phyloP scores from a whole-genome alignment of 2,113 vertebrate species.

The Apus apus region DNA sequence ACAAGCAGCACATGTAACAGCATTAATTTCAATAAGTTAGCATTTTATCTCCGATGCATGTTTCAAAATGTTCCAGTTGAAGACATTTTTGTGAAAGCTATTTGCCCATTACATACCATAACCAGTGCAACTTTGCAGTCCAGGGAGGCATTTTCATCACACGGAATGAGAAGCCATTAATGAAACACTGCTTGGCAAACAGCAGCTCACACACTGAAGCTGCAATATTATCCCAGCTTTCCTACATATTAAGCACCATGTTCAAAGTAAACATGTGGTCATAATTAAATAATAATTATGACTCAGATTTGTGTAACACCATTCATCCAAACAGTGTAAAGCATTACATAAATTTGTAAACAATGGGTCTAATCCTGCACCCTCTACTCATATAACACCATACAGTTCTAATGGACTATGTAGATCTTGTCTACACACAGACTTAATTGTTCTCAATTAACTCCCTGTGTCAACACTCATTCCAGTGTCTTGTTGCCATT shows the following conservation, averaged over 20 bases:
- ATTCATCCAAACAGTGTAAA: conserved; percentile 43
- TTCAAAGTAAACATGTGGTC: conserved; percentile 62
- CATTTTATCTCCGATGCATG: background rate
- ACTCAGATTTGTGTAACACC: conserved; percentile 44
- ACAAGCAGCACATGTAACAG: conserved; percentile 17
- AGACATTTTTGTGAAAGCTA: background rate
- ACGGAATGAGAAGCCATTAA: conserved; percentile 23
- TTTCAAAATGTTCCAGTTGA: conserved; percentile 32
- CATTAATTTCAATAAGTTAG: conserved; percentile 28
- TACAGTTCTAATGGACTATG: conserved; percentile 22
- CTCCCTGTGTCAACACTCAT: conserved; percentile 33
- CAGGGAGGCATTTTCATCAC: conserved; percentile 8
- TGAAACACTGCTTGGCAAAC: conserved; percentile 33
- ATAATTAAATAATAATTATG: conserved; percentile 50
- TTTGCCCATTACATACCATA: conserved; percentile 19
- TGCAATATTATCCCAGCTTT: conserved; percentile 11
- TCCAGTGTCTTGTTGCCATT: background rate
- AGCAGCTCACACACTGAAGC: background rate
- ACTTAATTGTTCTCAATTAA: conserved; percentile 64
- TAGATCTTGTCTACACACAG: conserved; percentile 58
- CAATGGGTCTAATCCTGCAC: conserved; percentile 61
- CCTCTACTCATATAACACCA: conserved; percentile 33
- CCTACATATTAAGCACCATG: background rate
- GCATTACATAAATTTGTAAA: conserved; percentile 52
- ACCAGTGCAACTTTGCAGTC: background rate